Evolutionary conservation across 2,113 vertebrate species (phyloP), one percentile per base, ranked within the genome.

Genomic region (Gopherus evgoodei): DNA sequence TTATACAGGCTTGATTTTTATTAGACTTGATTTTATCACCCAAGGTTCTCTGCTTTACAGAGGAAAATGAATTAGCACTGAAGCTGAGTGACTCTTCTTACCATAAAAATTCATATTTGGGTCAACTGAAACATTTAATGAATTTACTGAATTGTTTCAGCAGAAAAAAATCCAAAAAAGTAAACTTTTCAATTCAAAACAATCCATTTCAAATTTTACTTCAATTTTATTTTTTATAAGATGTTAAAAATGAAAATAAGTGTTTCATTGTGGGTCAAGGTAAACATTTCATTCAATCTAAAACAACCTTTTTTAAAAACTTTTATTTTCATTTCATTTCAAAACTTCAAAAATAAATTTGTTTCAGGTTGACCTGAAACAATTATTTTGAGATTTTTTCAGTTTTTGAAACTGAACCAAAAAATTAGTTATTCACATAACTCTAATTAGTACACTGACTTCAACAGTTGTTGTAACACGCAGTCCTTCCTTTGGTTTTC

Each of bases 21-120:
- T 5, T 94, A 75, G 88, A 84, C 57, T 49, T 8, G 38, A 84
- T 92, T 93, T 96, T 92, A 25, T 83, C 49, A 31, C 17, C 17
- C 49, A 62, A 42, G 35, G 21, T 72, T 22, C 76, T 8, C 54
- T 24, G 1, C 65, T 54, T 93, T 83, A 17, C 6, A 53, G 44
- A 78, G 83, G n/a, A 62, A 35, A 62, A 14, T 62, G 59, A 62
- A 62, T 31, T 62, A 62, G 59, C 29, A 31, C 29, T 62, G 14
- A 13, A 62, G 59, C 27, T 59, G 57, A 29, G 27, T 59, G 57
- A 62, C 13, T 7, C 59, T 62, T 62, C 16, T 62, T 27, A 5
- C 29, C 13, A 29, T 6, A 62, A 62, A 62, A 57, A 31, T 13
- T 62, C 59, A 16, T 62, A 31, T 62, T 62, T 62, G 59, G 29